Conservation (phyloP, 1,140 invertebrate genomes). For the Pemphigus obesinymphae region DNA sequence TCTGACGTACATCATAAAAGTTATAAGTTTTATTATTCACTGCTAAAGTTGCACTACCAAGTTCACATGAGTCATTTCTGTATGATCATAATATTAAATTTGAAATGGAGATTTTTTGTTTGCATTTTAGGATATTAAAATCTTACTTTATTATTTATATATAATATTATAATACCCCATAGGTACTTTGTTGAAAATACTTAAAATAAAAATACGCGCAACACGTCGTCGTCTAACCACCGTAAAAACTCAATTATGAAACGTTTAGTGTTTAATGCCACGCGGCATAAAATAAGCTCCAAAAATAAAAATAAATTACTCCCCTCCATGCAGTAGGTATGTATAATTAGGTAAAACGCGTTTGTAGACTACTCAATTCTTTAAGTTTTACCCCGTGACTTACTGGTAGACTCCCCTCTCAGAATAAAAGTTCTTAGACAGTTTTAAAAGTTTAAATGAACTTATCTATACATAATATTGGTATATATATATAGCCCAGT, state of each 20-base stretch:
- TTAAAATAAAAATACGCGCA: no score
- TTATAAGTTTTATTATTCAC: no score
- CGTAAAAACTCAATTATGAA: background rate
- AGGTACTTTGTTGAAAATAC: no score
- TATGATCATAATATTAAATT: no score
- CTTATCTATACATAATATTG: background rate
- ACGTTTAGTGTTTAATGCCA: background rate
- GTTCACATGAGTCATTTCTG: no score
- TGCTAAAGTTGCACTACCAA: no score
- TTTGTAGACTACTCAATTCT: background rate
- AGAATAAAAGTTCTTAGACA: slow-evolving; percentile 11
- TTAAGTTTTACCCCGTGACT: background rate
- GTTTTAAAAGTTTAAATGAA: slow-evolving; percentile 22
- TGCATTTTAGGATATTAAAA: no score
- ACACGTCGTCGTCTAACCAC: background rate
- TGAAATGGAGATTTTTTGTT: no score
- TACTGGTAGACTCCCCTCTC: background rate
- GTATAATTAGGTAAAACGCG: slow-evolving; percentile 2
- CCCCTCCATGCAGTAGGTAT: background rate
- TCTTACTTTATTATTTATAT: no score
- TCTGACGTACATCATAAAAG: no score
- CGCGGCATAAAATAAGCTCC: background rate
- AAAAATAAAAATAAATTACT: background rate
- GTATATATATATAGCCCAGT: background rate
- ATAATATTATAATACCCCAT: no score